phyloP scores from a whole-genome alignment of 2,888 invertebrate genomes.

The Pyralis farinalis region DNA sequence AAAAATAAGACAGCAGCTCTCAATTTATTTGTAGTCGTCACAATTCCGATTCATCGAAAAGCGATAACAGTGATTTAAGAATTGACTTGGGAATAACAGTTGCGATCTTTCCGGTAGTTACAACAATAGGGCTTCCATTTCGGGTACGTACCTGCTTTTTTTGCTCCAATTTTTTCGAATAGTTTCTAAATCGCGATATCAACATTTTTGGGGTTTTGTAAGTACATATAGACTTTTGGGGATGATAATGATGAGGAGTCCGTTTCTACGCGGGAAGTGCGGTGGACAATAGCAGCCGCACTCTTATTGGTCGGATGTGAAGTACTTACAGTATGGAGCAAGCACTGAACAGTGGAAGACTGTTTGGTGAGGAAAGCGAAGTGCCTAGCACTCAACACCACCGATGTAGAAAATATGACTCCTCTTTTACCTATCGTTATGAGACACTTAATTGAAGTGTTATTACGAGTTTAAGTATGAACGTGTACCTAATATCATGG shows the following conservation, averaged over 20 bases:
- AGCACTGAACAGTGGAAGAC: conserved; percentile 41
- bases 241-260: conserved; percentile 39
- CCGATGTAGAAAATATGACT: conserved; percentile 72
- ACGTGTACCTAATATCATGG: no score
- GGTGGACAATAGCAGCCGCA: conserved; percentile 28
- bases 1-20: no score
- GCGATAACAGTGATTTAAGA: no score
- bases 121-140: no score
- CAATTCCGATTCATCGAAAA: no score
- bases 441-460: no score
- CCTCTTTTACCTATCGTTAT: conserved; percentile 40
- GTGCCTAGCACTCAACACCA: conserved; percentile 63
- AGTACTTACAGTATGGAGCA: conserved; percentile 55
- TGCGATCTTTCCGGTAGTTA: no score
- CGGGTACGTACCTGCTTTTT: background rate
- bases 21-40: no score
- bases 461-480: no score
- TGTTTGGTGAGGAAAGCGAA: conserved; percentile 60
- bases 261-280: conserved; percentile 69
- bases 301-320: conserved; percentile 52
- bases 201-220: conserved; percentile 35
- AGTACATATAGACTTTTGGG: conserved; percentile 26
- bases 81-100: no score
- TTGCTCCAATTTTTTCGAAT: conserved; percentile 38
- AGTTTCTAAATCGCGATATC: conserved; percentile 50